A percentile compares a stretch with the other conserved stretches of the same genome.
These are phyloP conservation scores for Coelinius sp. DNA, from an alignment of 2,888 invertebrate species.

Conservation along the genomic window DNA sequence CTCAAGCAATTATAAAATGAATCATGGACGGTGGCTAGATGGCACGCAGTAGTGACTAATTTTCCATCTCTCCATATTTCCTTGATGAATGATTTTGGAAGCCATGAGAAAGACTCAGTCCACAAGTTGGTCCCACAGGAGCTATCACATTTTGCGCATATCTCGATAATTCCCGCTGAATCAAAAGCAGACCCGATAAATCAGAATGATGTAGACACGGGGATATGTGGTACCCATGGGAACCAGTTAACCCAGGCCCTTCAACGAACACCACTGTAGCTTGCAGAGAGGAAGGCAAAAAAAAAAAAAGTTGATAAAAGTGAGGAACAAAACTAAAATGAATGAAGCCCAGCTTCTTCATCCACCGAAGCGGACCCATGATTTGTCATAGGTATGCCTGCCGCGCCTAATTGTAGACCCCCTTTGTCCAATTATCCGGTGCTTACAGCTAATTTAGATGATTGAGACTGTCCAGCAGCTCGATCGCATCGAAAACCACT, in stretches of 20 bases:
- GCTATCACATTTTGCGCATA: constrained; percentile 52
- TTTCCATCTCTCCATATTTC: constrained; percentile 39
- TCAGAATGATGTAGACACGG: constrained; percentile 56
- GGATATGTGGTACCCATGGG: constrained; percentile 49
- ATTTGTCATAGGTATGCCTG: constrained; percentile 59
- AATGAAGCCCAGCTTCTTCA: constrained; percentile 34
- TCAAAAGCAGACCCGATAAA: constrained; percentile 56
- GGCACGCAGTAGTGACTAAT: constrained; percentile 39
- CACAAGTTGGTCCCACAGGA: constrained; percentile 32
- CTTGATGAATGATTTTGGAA: constrained; percentile 43
- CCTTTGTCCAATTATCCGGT: constrained; percentile 55
- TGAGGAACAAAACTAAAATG: constrained; percentile 13
- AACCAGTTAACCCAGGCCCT: constrained; percentile 48
- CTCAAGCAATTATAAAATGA: constrained; percentile 43
- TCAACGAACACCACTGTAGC: constrained; percentile 38
- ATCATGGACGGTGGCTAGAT: constrained; percentile 42
- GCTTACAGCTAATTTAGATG: constrained; percentile 56
- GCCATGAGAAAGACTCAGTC: constrained; percentile 43
- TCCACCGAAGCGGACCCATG: constrained; percentile 34
- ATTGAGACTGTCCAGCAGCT: constrained; percentile 47
- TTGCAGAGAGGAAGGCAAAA: too few species aligned
- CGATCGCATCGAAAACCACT: constrained; percentile 23
- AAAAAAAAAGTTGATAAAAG: constrained; percentile 24
- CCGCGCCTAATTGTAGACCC: constrained; percentile 52
- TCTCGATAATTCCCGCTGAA: constrained; percentile 53